phyloP scores from a whole-genome alignment of 2,797 vertebrate genomes.

The Enteromius afrohamiltoni region DNA sequence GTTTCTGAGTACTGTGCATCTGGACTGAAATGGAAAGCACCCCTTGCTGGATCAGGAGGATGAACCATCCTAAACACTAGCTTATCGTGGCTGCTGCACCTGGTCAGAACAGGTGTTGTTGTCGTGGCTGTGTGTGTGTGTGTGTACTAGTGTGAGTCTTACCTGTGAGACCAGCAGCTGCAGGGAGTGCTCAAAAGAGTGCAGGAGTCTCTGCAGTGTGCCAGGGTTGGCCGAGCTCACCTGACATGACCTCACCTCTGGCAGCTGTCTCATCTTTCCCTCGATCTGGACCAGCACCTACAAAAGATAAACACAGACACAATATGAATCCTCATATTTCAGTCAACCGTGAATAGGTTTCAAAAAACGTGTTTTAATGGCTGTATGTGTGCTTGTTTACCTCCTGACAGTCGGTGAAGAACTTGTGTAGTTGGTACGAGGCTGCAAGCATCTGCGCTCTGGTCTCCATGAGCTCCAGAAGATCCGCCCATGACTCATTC shows the following conservation, averaged over 20 bases:
- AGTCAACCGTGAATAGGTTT: neutral
- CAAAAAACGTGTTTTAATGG: neutral
- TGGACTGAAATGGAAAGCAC: constrained; percentile 21
- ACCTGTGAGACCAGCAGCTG: constrained; percentile 90
- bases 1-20: neutral
- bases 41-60: constrained; percentile 17
- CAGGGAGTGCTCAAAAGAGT: constrained; percentile 90
- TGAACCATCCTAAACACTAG: constrained; percentile 21
- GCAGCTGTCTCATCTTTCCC: constrained; percentile 88
- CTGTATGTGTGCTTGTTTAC: constrained; percentile 62
- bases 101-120: constrained; percentile 47
- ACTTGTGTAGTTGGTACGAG: constrained; percentile 90
- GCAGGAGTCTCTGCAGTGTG: constrained; percentile 86
- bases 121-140: constrained; percentile 13
- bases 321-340: neutral
- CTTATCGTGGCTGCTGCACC: constrained; percentile 26
- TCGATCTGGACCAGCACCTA: constrained; percentile 89
- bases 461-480: constrained; percentile 93
- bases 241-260: constrained; percentile 85
- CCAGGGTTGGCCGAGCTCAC: constrained; percentile 84
- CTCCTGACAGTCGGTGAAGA: constrained; percentile 88
- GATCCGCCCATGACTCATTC: constrained; percentile 94
- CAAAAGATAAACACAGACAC: constrained; percentile 46
- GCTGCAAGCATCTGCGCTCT: constrained; percentile 91
- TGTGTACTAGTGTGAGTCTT: constrained; percentile 55